phyloP scores from a whole-genome alignment of 2,888 invertebrate genomes.

The Polydrusus pterygomalis region DNA sequence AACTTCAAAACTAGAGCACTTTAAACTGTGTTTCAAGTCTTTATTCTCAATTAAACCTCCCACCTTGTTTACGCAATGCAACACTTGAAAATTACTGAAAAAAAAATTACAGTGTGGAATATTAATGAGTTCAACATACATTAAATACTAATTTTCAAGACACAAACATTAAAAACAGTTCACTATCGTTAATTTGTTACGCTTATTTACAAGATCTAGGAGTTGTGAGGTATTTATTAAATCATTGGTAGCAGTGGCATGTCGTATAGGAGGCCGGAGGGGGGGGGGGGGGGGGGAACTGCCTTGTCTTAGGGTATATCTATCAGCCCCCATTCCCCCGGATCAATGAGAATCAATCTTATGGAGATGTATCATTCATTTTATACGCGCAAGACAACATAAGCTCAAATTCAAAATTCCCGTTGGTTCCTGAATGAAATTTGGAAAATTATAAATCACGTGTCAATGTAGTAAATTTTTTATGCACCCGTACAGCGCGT shows the following conservation, averaged over 20 bases:
- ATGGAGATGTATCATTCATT: too few species aligned
- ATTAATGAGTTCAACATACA: slow-evolving; percentile 6
- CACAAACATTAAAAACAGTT: slow-evolving; percentile 7
- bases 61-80: not conserved
- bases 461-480: too few species aligned
- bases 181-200: slow-evolving; percentile 10
- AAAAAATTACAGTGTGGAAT: slow-evolving; percentile 1
- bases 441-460: too few species aligned
- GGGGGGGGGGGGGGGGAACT: too few species aligned
- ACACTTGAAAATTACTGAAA: not conserved
- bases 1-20: not conserved
- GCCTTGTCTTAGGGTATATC: too few species aligned
- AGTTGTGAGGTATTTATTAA: not conserved
- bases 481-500: too few species aligned
- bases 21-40: not conserved
- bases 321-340: too few species aligned
- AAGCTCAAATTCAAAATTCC: too few species aligned
- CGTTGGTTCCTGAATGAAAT: too few species aligned
- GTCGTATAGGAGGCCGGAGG: too few species aligned
- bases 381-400: too few species aligned
- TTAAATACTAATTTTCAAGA: not conserved
- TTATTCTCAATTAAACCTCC: not conserved
- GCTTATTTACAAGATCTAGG: not conserved
- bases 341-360: too few species aligned
- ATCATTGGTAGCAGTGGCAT: not conserved